Evolutionary conservation across 2,888 invertebrate genomes (phyloP).

Genomic region (Myopa testacea): DNA sequence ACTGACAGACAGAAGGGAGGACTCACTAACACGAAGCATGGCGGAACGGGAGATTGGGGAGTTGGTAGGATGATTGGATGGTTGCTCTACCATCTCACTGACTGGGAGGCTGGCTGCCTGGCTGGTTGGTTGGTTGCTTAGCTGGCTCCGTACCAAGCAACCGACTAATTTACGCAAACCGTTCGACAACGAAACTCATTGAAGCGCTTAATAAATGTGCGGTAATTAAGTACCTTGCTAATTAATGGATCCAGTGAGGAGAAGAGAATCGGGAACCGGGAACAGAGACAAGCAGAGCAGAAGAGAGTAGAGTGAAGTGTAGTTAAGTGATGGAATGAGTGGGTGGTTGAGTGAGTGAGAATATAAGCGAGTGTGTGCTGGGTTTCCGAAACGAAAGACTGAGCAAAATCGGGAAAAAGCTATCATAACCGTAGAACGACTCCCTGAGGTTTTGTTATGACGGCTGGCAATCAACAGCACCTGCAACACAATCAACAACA

Average conservation of each 20-base stretch:
- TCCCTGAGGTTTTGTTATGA: conserved; percentile 10
- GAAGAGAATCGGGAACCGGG: not conserved
- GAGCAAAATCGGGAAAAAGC: not conserved
- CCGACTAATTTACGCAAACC: conserved; percentile 36
- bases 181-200: conserved; percentile 39
- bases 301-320: not conserved
- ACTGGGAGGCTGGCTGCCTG: not conserved
- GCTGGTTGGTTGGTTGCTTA: not conserved
- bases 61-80: not conserved
- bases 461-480: conserved; percentile 6
- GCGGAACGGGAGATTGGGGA: not conserved
- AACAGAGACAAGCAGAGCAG: not conserved
- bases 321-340: not conserved
- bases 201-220: conserved; percentile 64
- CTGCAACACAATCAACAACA: not conserved
- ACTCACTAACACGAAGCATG: not conserved
- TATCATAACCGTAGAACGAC: not conserved
- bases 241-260: conserved; percentile 62
- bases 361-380: not conserved
- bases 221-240: conserved; percentile 69
- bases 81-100: not conserved
- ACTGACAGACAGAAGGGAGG: not conserved
- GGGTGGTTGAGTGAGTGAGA: not conserved
- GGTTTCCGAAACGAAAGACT: not conserved
- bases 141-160: not conserved